Evolutionary conservation across 1,140 invertebrate genomes (phyloP).

Genomic region (Campodea augens): DNA sequence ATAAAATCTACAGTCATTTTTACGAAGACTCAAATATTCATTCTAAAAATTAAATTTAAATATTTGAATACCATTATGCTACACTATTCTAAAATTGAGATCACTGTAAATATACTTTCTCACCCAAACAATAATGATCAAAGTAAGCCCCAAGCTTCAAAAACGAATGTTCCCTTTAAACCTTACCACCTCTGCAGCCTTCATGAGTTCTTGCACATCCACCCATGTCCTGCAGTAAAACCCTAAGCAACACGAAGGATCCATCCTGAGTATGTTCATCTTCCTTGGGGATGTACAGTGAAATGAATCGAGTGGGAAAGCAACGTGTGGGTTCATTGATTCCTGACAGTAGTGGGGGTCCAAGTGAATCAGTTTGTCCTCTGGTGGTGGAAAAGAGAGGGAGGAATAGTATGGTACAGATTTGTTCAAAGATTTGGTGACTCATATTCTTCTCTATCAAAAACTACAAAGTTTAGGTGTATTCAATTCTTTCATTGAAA

Average conservation of each 20-base stretch:
- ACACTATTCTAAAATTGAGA: too few species aligned
- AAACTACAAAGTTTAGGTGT: conserved; percentile 6
- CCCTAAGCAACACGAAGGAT: conserved; percentile 82
- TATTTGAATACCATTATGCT: too few species aligned
- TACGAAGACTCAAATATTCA: too few species aligned
- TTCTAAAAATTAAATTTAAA: too few species aligned
- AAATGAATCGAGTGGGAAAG: conserved; percentile 52
- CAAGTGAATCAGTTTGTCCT: conserved; percentile 74
- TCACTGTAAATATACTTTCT: too few species aligned
- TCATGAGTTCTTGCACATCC: conserved; percentile 57
- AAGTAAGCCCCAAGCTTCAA: too few species aligned
- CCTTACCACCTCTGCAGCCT: conserved; percentile 39
- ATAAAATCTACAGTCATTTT: too few species aligned
- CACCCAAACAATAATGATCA: too few species aligned
- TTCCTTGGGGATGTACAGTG: conserved; percentile 76
- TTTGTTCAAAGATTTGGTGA: too few species aligned
- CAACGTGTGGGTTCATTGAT: conserved; percentile 56
- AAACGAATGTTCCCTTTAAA: too few species aligned
- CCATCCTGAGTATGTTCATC: conserved; percentile 68
- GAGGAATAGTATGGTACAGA: conserved; percentile 4
- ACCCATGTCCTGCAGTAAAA: conserved; percentile 59
- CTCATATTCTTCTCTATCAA: background rate
- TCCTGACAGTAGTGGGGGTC: conserved; percentile 89
- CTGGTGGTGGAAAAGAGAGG: conserved; percentile 27
- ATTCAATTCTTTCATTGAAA: too few species aligned